Evolutionary conservation across 1,140 invertebrate species (phyloP), one percentile per base, ranked within the genome.

Genomic region (Druon quercuslanigerum): DNA sequence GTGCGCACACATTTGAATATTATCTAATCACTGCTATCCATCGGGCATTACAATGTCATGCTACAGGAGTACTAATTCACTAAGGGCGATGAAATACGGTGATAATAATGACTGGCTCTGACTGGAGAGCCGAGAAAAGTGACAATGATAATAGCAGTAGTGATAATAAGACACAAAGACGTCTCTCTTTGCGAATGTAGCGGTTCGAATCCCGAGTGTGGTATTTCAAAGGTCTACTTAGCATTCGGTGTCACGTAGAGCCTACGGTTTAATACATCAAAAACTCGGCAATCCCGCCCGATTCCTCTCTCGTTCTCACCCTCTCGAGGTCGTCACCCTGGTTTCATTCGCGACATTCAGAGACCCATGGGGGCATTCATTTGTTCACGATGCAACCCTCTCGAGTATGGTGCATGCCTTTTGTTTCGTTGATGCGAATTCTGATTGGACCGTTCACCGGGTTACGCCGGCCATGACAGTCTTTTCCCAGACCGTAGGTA

Each of bases 191-290:
- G 25, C 71, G 50, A 72, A 52, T 72, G 71, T 72, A 51, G 50
- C 71, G 19, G 12, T 54, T 83, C 77, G 85, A 81, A 85, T 82
- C 78, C 77, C 79, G 75, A 85, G 83, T 85, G 82, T 84, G 83
- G 83, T 79, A 84, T 88, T 89, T 88, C 83, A 85, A 87, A 88
- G 85, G 86, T 88, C 88, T 90, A 88, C 90, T 92, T 91, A 90
- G 86, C 88, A 92, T 92, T 91, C 90, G 85, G 87, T 91, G 91
- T 92, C 91, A 92, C 91, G 91, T 90, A 91, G 89, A 82, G 82
- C 83, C 86, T 85, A 85, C 83, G 88, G 85, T 91, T 91, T 92
- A 91, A 91, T 92, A 90, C 87, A 90, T 91, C 90, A 91, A 91
- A 91, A 92, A 90, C 85, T 90, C 86, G 71, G 81, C 79, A 81